phyloP scores from a whole-genome alignment of 2,888 invertebrate genomes.

The Acrobasis suavella region DNA sequence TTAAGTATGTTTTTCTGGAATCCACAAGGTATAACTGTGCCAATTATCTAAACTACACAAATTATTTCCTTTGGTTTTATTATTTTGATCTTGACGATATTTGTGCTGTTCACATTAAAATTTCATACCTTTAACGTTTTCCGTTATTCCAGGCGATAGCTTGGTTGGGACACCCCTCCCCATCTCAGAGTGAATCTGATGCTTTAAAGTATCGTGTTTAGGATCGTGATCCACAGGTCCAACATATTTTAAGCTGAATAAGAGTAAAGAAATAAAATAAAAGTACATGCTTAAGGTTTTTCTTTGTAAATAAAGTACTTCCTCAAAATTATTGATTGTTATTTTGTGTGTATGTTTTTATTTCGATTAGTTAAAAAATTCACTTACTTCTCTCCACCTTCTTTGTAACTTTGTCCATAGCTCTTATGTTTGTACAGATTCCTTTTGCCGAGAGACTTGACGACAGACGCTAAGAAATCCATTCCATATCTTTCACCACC shows the following conservation, averaged over 20 bases:
- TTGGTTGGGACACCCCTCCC: slow-evolving; percentile 45
- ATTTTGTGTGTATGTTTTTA: too few species aligned
- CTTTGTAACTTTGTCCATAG: slow-evolving; percentile 54
- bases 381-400: slow-evolving; percentile 58
- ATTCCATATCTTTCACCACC: slow-evolving; percentile 58
- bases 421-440: slow-evolving; percentile 55
- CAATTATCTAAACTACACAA: too few species aligned
- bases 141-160: slow-evolving; percentile 45
- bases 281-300: slow-evolving; percentile 13
- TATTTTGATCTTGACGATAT: too few species aligned
- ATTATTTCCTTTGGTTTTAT: too few species aligned
- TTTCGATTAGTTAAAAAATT: not conserved
- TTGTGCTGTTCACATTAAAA: too few species aligned
- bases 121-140: slow-evolving; percentile 44
- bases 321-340: too few species aligned
- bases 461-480: slow-evolving; percentile 51
- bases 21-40: too few species aligned
- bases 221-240: slow-evolving; percentile 47
- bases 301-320: too few species aligned
- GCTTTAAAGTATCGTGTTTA: slow-evolving; percentile 40
- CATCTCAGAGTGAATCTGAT: slow-evolving; percentile 52
- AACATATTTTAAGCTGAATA: slow-evolving; percentile 47
- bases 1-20: too few species aligned
- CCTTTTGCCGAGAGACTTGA: slow-evolving; percentile 50
- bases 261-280: slow-evolving; percentile 11